Evolutionary conservation across 2,888 invertebrate species (phyloP).

Genomic region (Hirtodrosophila alboralis): DNA sequence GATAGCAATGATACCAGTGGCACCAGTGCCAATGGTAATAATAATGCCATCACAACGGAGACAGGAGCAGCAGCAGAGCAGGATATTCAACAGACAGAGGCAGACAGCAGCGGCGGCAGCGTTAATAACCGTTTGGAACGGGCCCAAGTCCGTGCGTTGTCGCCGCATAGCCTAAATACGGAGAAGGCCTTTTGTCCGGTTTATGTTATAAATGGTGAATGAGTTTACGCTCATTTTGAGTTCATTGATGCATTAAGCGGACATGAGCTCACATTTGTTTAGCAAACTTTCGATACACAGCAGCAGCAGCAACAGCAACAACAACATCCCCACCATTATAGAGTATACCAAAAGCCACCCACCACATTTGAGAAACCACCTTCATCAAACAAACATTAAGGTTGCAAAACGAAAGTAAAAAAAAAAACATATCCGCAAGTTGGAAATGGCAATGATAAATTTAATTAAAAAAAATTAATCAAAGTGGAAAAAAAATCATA

Average conservation of each 20-base stretch:
- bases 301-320: too few relatives aligned
- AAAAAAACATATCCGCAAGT: conserved; percentile 50
- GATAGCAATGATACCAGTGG: conserved; percentile 64
- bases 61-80: not conserved
- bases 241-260: conserved; percentile 81
- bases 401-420: not conserved
- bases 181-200: conserved; percentile 81
- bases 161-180: conserved; percentile 74
- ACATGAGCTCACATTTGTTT: conserved; percentile 80
- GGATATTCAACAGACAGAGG: conserved; percentile 21
- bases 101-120: conserved; percentile 60
- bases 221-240: conserved; percentile 83
- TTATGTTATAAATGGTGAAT: conserved; percentile 82
- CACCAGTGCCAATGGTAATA: conserved; percentile 22
- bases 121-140: conserved; percentile 38
- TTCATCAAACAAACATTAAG: not conserved
- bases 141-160: conserved; percentile 59
- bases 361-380: conserved; percentile 12
- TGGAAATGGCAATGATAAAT: conserved; percentile 24
- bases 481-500: too few relatives aligned
- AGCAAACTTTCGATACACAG: conserved; percentile 14
- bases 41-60: conserved; percentile 19
- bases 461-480: conserved; percentile 1
- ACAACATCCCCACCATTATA: conserved; percentile 2
- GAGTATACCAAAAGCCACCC: conserved; percentile 13